These are phyloP conservation scores for Laspeyria flexula DNA, from an alignment of 2,888 invertebrate genomes.

Conservation along the genomic window DNA sequence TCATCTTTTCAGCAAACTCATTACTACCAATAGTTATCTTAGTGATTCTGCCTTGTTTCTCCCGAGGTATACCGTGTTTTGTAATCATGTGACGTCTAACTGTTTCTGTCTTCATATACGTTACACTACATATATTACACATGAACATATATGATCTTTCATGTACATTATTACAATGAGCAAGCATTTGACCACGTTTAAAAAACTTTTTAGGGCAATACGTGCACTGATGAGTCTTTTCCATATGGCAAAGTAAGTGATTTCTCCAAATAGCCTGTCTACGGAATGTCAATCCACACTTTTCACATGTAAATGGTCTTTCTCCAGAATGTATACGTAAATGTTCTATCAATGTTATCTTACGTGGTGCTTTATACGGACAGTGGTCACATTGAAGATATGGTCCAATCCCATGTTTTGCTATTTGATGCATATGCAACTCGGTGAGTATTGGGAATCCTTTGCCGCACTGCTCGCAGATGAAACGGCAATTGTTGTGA, in stretches of 20 bases:
- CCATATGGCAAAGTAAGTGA: slow-evolving; percentile 71
- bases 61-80: slow-evolving; percentile 70
- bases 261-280: slow-evolving; percentile 71
- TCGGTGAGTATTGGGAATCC: slow-evolving; percentile 61
- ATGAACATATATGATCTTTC: slow-evolving; percentile 67
- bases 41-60: slow-evolving; percentile 69
- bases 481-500: slow-evolving; percentile 64
- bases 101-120: slow-evolving; percentile 67
- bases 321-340: slow-evolving; percentile 73
- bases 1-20: neutral
- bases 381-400: slow-evolving; percentile 68
- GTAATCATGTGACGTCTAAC: slow-evolving; percentile 71
- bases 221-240: slow-evolving; percentile 68
- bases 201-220: slow-evolving; percentile 71
- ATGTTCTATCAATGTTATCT: slow-evolving; percentile 68
- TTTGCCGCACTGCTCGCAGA: slow-evolving; percentile 77
- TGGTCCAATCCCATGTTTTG: slow-evolving; percentile 66
- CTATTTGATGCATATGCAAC: slow-evolving; percentile 64
- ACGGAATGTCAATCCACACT: slow-evolving; percentile 75
- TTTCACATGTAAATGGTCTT: slow-evolving; percentile 74
- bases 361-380: slow-evolving; percentile 66
- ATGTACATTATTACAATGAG: slow-evolving; percentile 72
- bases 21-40: slow-evolving; percentile 48
- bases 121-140: slow-evolving; percentile 67
- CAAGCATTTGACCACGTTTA: slow-evolving; percentile 58